Conservation (phyloP, 2,888 invertebrate species). For the Encarsia formosa region DNA sequence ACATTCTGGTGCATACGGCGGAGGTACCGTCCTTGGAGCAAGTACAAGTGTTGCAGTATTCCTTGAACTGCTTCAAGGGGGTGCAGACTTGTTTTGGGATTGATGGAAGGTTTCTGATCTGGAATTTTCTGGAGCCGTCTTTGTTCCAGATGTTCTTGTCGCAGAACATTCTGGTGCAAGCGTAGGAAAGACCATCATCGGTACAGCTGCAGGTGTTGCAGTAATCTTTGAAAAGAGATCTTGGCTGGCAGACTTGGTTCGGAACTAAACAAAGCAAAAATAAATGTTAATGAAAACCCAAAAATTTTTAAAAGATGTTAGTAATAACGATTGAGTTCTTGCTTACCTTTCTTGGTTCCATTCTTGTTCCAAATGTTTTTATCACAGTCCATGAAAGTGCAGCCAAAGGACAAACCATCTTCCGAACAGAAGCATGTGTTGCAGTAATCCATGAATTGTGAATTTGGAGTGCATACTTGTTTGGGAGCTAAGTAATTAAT, state of each 20-base stretch:
- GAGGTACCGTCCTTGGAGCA: constrained; percentile 46
- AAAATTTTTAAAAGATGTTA: too few species aligned
- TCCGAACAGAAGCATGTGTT: constrained; percentile 55
- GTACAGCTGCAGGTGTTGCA: constrained; percentile 57
- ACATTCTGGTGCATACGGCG: constrained; percentile 27
- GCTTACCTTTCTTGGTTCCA: constrained; percentile 1
- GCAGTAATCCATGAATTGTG: constrained; percentile 50
- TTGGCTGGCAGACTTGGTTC: too few species aligned
- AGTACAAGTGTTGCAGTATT: constrained; percentile 60
- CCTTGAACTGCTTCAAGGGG: constrained; percentile 8
- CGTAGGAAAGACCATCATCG: constrained; percentile 52
- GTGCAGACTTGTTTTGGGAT: background rate
- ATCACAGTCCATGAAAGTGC: constrained; percentile 25
- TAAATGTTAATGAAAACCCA: too few species aligned
- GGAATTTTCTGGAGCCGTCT: background rate
- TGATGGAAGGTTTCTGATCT: background rate
- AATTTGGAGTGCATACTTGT: constrained; percentile 27
- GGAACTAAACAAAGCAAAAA: too few species aligned
- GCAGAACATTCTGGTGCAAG: constrained; percentile 50
- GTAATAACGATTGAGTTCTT: too few species aligned
- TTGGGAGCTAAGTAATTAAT: constrained; percentile 59
- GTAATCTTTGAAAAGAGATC: constrained; percentile 51
- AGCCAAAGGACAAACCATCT: constrained; percentile 38
- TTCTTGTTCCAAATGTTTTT: constrained; percentile 3
- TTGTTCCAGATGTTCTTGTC: constrained; percentile 10